Base-by-base conservation (phyloP, 2,797 vertebrate species). In the Harpagifer antarcticus region DNA sequence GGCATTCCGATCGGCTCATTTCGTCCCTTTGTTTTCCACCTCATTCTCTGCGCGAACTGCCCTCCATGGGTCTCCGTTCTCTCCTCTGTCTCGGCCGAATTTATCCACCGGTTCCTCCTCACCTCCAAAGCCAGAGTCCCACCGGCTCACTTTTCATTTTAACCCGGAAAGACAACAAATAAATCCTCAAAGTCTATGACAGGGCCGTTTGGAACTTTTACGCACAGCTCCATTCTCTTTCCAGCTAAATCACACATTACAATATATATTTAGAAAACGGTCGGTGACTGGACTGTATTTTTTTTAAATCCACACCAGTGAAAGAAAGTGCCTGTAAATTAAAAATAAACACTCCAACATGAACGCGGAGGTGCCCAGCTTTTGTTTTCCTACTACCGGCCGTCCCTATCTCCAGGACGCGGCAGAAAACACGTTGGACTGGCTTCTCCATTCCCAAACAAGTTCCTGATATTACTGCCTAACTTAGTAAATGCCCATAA, bases 391-490 rank as follows among this genome's bases (percentile, higher is more conserved):
- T 76, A 68, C 83, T 90, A 72, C 76, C 86, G 88, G 65, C 55
- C 56, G 80, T 72, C 80, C 42, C 58, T 72, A 2, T 78, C 62
- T 71, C 4, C 74, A 75, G 82, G 78, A 89, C 91, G 86, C 90
- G 79, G 84, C 80, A 64, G 81, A 88, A 96, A 98, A 98, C 97
- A 95, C 94, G 96, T 97, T 93, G 50, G 91, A 98, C 97, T 95
- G 95, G 96, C 96, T 96, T 90, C 90, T 92, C 96, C 93, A 95
- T 94, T 96, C 92, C 89, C 62, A 82, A 92, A 90, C 91, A 89
- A 93, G 90, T 92, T 93, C 87, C 81, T 85, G 82, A 92, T 89
- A 90, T 91, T 91, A 87, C 82, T 85, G 84, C 79, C 86, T 90
- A 94, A 93, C 89, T 93, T 91, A 89, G 86, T 87, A 88, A 86